A percentile compares a stretch with the other conserved stretches of the same genome.
Evolutionary conservation across 92 coral and sea anemone genomes (phyloP).

Genomic region (Epizoanthus rinbou): DNA sequence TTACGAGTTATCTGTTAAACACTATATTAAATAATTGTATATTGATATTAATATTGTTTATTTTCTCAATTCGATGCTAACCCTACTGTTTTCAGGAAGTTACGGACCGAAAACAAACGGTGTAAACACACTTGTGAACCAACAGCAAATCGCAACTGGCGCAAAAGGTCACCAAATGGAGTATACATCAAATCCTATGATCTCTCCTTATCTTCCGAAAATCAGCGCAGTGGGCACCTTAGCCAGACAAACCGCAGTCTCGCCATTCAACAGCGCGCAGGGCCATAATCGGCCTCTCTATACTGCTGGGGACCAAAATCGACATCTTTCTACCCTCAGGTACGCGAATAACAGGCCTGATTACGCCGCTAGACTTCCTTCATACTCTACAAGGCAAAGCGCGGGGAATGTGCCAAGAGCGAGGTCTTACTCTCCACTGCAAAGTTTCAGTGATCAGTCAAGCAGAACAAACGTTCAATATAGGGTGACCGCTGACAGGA

Average conservation of each 20-base stretch:
- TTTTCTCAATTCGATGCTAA: background rate
- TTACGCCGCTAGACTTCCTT: background rate
- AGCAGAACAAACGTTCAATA: background rate
- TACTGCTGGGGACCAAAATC: background rate
- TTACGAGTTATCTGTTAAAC: too few species aligned
- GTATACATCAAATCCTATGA: background rate
- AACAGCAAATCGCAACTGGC: background rate
- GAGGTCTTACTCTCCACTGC: background rate
- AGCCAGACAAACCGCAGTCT: background rate
- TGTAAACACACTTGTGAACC: constrained; percentile 8
- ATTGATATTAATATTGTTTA: too few species aligned
- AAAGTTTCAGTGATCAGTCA: background rate
- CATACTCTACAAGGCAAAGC: background rate
- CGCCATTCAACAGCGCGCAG: background rate
- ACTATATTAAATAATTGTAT: too few species aligned
- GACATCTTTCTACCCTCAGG: background rate
- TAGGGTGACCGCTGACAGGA: background rate
- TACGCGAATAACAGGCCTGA: background rate
- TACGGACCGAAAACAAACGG: constrained; percentile 13
- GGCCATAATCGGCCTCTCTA: background rate
- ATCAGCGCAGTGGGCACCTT: background rate
- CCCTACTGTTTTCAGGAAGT: constrained; percentile 20
- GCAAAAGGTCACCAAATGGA: background rate
- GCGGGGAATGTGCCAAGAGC: background rate
- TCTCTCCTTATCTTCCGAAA: background rate